A percentile compares a stretch with the other conserved stretches of the same genome.
Evolutionary conservation across 1,140 invertebrate species (phyloP).

Genomic region (Triops longicaudatus): DNA sequence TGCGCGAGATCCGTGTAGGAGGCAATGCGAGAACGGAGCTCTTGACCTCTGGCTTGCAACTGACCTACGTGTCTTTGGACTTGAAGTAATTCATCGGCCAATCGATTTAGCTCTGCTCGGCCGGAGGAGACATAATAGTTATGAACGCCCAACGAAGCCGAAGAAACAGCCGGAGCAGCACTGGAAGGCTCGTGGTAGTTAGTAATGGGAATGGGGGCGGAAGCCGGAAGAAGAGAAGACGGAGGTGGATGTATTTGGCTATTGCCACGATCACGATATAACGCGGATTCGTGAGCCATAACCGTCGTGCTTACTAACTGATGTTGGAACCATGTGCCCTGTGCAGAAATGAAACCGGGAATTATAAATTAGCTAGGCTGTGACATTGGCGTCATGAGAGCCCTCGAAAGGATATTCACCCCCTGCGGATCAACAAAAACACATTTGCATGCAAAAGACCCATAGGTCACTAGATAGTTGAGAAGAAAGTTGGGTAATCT

Average conservation of each 20-base stretch:
- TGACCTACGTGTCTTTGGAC: constrained; percentile 77
- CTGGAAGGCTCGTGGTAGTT: not conserved
- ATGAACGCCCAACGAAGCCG: constrained; percentile 40
- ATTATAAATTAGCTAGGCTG: not conserved
- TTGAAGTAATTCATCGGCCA: constrained; percentile 69
- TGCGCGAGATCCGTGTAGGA: constrained; percentile 9
- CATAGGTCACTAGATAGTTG: not conserved
- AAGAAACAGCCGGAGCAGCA: not conserved
- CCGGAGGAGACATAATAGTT: constrained; percentile 39
- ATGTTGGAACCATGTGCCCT: not conserved
- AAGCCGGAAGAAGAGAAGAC: constrained; percentile 24
- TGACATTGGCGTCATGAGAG: not conserved
- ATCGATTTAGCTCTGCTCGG: constrained; percentile 35
- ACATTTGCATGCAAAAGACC: not conserved
- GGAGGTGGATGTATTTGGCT: constrained; percentile 33
- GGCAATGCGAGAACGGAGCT: constrained; percentile 57
- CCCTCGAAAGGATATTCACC: too few species aligned
- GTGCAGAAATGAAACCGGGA: not conserved
- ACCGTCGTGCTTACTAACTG: not conserved
- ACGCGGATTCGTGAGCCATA: constrained; percentile 27
- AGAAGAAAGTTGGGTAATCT: not conserved
- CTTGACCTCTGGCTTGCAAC: constrained; percentile 68
- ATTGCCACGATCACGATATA: constrained; percentile 35
- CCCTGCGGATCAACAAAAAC: not conserved
- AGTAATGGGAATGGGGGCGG: constrained; percentile 16